Base-by-base conservation (phyloP, 1,140 invertebrate species). In the Ceratina australensis region DNA sequence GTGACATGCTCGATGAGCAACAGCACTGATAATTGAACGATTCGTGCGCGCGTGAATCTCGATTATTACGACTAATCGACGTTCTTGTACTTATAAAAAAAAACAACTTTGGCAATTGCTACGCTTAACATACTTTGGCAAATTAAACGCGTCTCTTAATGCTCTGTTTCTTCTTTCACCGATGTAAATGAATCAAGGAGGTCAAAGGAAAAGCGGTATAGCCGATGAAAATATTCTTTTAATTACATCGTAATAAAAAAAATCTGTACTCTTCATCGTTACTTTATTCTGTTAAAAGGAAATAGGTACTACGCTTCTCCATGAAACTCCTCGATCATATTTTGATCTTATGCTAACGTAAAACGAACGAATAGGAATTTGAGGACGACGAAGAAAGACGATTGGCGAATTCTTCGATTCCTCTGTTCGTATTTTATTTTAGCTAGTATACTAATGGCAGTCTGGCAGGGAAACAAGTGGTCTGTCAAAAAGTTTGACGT, bases 371-470 rank as follows among this genome's bases (percentile, higher is more conserved):
- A 13, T 42, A 52, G 56, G 47, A 69, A 16, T 10, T 15, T 15
- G 4, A 69, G 65, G n/a, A 61, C 50, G 12, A 67, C 52, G 63
- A 75, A 49, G 73, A 68, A 59, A 67, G n/a, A 7, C 26, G 13
- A 8, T 42, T 20, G n/a, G 15, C 52, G 22, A 67, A 3, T 65
- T 68, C 56, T 74, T 75, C 61, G 67, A 15, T 56, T 65, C 42
- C 73, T 18, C 42, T 50, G 50, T 28, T 67, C 22, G 61, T 72
- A 67, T 82, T 67, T 54, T 42, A 47, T 52, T 56, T 72, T 71
- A 28, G 18, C 72, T 60, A 78, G 72, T 87, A 87, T 76, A 67
- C 86, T 84, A 87, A 79, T 89, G 87, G 87, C 87, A 89, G 88
- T 89, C 80, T 85, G 81, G 28, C 79, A 63, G 78, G 75, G 77